phyloP scores from a whole-genome alignment of 2,888 invertebrate genomes.

The Leucozona laternaria region DNA sequence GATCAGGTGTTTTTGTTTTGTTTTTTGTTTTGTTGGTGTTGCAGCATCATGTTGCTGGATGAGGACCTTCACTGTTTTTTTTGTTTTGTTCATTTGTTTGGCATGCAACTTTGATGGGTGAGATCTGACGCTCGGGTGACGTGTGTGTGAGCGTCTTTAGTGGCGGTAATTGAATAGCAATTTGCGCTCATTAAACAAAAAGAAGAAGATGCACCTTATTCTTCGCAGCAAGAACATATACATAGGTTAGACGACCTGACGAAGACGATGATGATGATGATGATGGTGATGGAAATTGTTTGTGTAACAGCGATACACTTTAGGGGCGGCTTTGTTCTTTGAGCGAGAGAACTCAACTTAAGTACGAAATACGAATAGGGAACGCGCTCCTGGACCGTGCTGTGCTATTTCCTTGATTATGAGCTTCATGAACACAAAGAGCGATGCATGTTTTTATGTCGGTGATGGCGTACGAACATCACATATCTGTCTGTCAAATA shows the following conservation, averaged over 20 bases:
- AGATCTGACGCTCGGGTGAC: slow-evolving; percentile 52
- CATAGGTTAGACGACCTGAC: slow-evolving; percentile 17
- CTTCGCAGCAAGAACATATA: background rate
- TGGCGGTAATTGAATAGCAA: slow-evolving; percentile 75
- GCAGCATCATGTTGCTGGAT: slow-evolving; percentile 70
- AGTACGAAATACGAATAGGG: slow-evolving; percentile 19
- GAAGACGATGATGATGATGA: background rate
- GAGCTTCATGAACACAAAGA: slow-evolving; percentile 51
- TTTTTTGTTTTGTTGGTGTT: slow-evolving; percentile 51
- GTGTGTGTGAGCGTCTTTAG: slow-evolving; percentile 70
- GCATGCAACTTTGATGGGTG: slow-evolving; percentile 44
- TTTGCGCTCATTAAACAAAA: slow-evolving; percentile 71
- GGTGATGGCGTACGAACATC: slow-evolving; percentile 36
- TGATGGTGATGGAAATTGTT: slow-evolving; percentile 49
- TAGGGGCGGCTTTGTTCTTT: slow-evolving; percentile 74
- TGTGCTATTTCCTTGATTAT: slow-evolving; percentile 59
- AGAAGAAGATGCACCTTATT: slow-evolving; percentile 12
- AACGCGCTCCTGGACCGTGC: slow-evolving; percentile 10
- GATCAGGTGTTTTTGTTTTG: slow-evolving; percentile 1
- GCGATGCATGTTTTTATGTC: slow-evolving; percentile 70
- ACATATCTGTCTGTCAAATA: slow-evolving; percentile 71
- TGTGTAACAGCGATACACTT: slow-evolving; percentile 55
- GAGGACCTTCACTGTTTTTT: background rate
- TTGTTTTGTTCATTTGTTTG: background rate
- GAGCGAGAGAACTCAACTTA: slow-evolving; percentile 14